Evolutionary conservation across 2,113 vertebrate genomes (phyloP).

Genomic region (Illadopsis cleaveri): DNA sequence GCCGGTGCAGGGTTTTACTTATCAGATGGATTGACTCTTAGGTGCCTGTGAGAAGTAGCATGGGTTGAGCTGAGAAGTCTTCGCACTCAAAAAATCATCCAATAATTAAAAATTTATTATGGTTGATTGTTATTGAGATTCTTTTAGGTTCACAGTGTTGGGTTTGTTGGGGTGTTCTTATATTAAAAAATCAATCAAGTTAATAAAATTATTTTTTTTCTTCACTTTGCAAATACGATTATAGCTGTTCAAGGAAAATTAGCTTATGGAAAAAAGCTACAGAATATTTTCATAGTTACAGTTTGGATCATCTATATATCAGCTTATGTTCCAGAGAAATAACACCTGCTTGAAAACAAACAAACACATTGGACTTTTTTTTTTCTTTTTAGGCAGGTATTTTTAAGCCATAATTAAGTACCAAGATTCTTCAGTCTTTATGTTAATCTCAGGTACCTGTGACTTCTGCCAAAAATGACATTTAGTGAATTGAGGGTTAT

Average conservation of each 20-base stretch:
- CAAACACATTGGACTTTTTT: neutral
- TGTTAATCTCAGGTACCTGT: neutral
- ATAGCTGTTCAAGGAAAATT: neutral
- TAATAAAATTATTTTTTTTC: conserved; percentile 67
- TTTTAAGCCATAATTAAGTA: neutral
- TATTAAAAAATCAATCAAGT: conserved; percentile 73
- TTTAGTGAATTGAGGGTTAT: neutral
- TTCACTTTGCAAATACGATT: neutral
- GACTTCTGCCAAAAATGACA: conserved; percentile 6
- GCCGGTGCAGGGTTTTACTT: neutral
- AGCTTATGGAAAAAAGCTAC: neutral
- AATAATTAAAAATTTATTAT: neutral
- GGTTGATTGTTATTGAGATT: neutral
- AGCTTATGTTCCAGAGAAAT: neutral
- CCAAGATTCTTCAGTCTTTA: neutral
- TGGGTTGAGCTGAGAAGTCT: neutral
- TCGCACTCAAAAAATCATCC: neutral
- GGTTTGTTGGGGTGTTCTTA: neutral
- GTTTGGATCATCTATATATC: neutral
- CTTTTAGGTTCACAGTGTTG: neutral
- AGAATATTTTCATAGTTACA: neutral
- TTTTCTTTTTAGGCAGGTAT: neutral
- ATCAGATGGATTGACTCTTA: neutral
- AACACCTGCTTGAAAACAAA: neutral
- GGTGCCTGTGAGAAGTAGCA: neutral